Conservation (phyloP, 2,797 vertebrate genomes). For the Rhabdomys pumilio region DNA sequence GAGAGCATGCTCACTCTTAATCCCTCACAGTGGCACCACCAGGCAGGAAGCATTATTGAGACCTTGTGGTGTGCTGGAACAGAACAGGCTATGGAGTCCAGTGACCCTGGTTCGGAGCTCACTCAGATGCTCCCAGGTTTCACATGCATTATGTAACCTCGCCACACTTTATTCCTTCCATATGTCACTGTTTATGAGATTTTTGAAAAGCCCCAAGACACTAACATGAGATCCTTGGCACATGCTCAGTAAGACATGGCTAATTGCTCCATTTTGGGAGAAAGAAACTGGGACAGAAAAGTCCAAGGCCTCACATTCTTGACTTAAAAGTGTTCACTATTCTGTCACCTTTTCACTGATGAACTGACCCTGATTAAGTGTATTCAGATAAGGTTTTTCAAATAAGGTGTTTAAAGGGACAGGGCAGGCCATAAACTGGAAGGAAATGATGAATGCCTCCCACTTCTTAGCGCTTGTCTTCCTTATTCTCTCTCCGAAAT, state of each 20-base stretch:
- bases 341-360: neutral
- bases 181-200: neutral
- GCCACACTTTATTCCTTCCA: neutral
- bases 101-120: neutral
- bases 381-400: neutral
- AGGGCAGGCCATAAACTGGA: neutral
- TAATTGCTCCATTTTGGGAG: constrained; percentile 23
- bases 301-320: neutral
- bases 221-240: neutral
- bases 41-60: neutral
- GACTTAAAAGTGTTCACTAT: neutral
- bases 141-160: neutral
- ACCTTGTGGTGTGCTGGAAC: rapidly evolving
- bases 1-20: neutral
- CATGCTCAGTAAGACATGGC: neutral
- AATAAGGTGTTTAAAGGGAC: neutral
- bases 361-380: neutral
- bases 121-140: neutral
- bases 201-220: neutral
- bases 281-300: neutral
- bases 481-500: neutral
- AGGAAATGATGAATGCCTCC: neutral
- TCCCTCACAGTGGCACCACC: rapidly evolving
- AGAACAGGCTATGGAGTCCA: rapidly evolving
- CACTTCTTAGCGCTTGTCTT: neutral